Base-by-base conservation (phyloP, 2,113 vertebrate species). In the Corythoichthys haematopterus region DNA sequence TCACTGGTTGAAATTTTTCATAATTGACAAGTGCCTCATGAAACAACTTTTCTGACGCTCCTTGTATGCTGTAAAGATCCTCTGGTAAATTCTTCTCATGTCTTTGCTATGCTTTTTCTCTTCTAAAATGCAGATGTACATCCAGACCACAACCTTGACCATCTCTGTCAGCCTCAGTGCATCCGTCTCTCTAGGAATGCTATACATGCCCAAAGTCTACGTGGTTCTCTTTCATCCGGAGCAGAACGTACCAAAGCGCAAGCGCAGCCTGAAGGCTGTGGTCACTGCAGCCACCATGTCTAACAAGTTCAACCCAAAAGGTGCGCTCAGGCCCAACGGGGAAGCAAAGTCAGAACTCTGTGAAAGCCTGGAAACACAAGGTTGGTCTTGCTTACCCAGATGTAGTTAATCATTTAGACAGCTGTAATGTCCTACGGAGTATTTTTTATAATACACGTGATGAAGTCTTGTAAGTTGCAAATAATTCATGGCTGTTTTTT, bases 181-280 rank as follows among this genome's bases (percentile, higher is more conserved):
- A 64, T 97, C 95, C 0, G 96, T 98, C 84, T 96, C 96, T 62
- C 93, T 98, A 88, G 96, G 96, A 81, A 96, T 98, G 95, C 95
- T 98, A 87, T 98, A 98, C 91, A 94, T 98, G 94, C 96, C 96
- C 66, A 98, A 98, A 89, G 95, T 97, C 85, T 98, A 97, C 84
- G 92, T 98, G 87, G 95, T 98, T 83, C 94, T 98, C 84, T 93
- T 98, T 89, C 96, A 98, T 75, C 96, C 96, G 12, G 96, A 97
- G 90, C 96, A 97, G 92, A 98, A 98, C 38, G 94, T 98, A 67
- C 94, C 96, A 82, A 98, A 98, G 85, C 94, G 95, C 85, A 98
- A 98, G 86, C 93, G 96, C 71, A 98, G 96, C 84, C 94, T 98
- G 85, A 98, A 97, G 83, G 95, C 96, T 0, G 96, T 98, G 71